Evolutionary conservation across 2,888 invertebrate genomes (phyloP).

Genomic region (Rugalucina vietnamica): DNA sequence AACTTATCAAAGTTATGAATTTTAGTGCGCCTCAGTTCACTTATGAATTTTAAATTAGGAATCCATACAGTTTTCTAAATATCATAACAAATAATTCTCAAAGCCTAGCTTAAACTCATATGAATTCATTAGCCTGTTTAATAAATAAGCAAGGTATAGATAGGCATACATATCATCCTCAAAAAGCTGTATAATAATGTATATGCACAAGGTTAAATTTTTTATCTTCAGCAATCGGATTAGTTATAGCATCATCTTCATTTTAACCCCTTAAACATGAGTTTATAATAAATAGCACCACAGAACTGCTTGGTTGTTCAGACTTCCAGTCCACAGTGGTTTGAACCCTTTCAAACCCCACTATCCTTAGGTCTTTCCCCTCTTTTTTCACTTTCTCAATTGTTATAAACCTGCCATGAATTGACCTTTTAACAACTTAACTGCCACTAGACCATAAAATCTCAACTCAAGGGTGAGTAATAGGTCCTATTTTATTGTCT

Average conservation of each 20-base stretch:
- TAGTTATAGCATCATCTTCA: no score
- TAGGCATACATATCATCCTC: no score
- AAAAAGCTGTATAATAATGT: no score
- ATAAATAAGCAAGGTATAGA: no score
- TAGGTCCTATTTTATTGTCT: background rate
- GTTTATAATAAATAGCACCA: no score
- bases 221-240: no score
- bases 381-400: background rate
- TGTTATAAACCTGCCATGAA: background rate
- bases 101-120: background rate
- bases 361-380: no score
- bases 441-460: background rate
- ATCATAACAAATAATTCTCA: background rate
- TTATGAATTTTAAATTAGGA: background rate
- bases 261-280: no score
- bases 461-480: background rate
- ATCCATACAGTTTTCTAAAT: background rate
- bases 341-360: no score
- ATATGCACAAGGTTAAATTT: no score
- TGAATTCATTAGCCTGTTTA: background rate
- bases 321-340: no score
- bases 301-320: no score
- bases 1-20: background rate
- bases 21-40: background rate
- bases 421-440: background rate